phyloP scores from a whole-genome alignment of 2,888 invertebrate genomes.

The Odontocolon sp. region DNA sequence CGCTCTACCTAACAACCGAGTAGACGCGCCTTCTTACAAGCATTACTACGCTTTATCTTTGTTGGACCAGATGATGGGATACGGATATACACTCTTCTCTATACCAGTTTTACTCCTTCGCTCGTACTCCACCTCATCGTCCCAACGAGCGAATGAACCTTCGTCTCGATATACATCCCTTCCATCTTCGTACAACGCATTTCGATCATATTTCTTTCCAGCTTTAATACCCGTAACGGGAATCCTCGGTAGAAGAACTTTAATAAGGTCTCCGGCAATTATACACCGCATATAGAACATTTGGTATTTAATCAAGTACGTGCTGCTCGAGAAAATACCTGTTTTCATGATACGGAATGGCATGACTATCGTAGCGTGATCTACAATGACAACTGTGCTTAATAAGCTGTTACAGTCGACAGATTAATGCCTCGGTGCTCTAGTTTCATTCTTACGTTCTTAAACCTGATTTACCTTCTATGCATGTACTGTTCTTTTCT shows the following conservation, averaged over 20 bases:
- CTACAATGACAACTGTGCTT: neutral
- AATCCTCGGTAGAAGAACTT: neutral
- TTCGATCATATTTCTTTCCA: neutral
- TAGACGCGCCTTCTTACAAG: conserved; percentile 55
- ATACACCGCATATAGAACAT: conserved; percentile 36
- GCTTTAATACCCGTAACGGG: conserved; percentile 35
- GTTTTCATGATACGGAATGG: too few relatives aligned
- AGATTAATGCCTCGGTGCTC: conserved; percentile 5
- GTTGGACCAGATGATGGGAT: conserved; percentile 57
- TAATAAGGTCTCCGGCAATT: conserved; percentile 33
- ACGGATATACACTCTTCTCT: conserved; percentile 19
- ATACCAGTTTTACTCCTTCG: conserved; percentile 9
- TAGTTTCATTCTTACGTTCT: neutral
- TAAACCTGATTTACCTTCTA: neutral
- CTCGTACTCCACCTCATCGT: conserved; percentile 23
- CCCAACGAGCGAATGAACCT: conserved; percentile 43
- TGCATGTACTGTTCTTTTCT: neutral
- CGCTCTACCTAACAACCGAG: conserved; percentile 59
- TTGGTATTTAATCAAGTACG: conserved; percentile 30
- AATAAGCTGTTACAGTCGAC: neutral
- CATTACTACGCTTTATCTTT: conserved; percentile 60
- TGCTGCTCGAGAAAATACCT: conserved; percentile 33
- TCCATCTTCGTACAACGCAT: conserved; percentile 13
- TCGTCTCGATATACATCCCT: conserved; percentile 36
- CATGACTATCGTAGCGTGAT: neutral